Conservation (phyloP, 53 echinoderm and acorn worm species). For the Stichopus horrens region DNA sequence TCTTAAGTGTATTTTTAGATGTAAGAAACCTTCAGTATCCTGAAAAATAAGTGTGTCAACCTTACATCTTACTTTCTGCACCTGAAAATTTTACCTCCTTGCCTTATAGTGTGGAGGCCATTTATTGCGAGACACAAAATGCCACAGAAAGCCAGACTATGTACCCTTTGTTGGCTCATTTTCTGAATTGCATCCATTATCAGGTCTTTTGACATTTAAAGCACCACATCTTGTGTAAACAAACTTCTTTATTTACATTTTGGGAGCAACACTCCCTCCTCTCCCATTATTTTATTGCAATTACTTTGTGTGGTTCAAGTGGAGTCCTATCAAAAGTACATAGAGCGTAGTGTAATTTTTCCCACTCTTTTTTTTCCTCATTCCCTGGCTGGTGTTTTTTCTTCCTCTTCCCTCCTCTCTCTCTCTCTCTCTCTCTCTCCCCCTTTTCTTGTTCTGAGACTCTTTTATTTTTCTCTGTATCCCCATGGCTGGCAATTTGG, state of each 20-base stretch:
- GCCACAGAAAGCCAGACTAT: too few species aligned
- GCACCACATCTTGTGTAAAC: conserved; percentile 2
- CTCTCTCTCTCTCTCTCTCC: neutral
- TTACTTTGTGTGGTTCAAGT: conserved; percentile 7
- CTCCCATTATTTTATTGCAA: neutral
- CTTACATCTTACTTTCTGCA: too few species aligned
- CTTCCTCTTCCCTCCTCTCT: neutral
- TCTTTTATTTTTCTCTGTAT: neutral
- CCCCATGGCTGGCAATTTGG: neutral
- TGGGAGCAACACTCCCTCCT: neutral
- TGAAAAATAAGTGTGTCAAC: too few species aligned
- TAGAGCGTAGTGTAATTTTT: neutral
- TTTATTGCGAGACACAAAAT: too few species aligned
- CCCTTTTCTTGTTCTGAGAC: neutral
- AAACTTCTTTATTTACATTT: neutral
- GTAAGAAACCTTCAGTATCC: too few species aligned
- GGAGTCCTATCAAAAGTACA: neutral
- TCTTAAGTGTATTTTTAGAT: too few species aligned
- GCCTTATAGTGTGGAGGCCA: too few species aligned
- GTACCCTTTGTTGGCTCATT: too few species aligned
- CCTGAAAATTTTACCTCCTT: too few species aligned
- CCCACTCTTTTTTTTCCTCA: neutral
- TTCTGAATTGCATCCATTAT: neutral
- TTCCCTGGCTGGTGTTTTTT: neutral
- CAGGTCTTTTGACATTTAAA: neutral